A percentile compares a stretch with the other conserved stretches of the same genome.
These are phyloP conservation scores for Charaxes varanes DNA, from an alignment of 1,140 invertebrate genomes.

Conservation along the genomic window DNA sequence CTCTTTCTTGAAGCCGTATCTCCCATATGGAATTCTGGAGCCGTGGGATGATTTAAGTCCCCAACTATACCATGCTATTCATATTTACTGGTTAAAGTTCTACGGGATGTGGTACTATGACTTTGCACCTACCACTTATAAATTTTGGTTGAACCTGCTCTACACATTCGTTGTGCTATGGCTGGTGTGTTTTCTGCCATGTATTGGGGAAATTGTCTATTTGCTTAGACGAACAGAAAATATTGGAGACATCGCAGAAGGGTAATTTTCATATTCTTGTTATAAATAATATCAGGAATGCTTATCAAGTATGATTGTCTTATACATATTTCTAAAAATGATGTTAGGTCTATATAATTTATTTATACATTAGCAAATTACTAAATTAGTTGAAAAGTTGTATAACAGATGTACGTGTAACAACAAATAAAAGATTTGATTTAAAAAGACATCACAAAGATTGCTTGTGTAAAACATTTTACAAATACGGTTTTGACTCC, in stretches of 20 bases:
- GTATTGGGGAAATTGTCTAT: slow-evolving; percentile 61
- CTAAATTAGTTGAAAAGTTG: no score
- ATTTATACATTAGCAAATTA: no score
- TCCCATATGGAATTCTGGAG: slow-evolving; percentile 51
- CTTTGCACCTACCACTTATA: slow-evolving; percentile 26
- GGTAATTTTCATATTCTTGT: slow-evolving; percentile 34
- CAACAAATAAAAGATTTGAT: no score
- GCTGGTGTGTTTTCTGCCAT: slow-evolving; percentile 63
- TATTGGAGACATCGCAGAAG: slow-evolving; percentile 65
- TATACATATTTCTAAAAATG: no score
- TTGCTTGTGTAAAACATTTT: no score
- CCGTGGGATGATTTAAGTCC: slow-evolving; percentile 58
- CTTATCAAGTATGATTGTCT: background rate
- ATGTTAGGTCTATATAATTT: no score
- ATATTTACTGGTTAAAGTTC: slow-evolving; percentile 70
- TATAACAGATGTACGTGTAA: no score
- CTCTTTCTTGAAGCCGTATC: slow-evolving; percentile 31
- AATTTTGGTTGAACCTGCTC: slow-evolving; percentile 51
- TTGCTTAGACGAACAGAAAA: slow-evolving; percentile 54
- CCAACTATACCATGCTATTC: slow-evolving; percentile 53
- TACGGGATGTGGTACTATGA: slow-evolving; percentile 69
- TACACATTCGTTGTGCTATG: slow-evolving; percentile 55
- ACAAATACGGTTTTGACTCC: no score
- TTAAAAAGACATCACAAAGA: no score
- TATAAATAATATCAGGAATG: slow-evolving; percentile 2